Evolutionary conservation across 2,888 invertebrate genomes (phyloP).

Genomic region (Biston betularia): DNA sequence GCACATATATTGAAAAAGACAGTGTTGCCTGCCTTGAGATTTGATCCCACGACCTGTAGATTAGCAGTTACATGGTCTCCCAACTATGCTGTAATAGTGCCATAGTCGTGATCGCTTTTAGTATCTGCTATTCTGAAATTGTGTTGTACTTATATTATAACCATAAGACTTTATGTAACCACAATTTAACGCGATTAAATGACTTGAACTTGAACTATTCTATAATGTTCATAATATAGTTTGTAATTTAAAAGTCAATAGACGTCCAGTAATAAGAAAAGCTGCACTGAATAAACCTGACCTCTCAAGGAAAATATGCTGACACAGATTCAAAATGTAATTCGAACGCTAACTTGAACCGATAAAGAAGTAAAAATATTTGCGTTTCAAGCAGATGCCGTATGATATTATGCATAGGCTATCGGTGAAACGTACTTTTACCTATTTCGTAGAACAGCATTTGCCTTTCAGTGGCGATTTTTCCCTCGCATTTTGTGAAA

Average conservation of each 20-base stretch:
- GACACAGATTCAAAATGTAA: not conserved
- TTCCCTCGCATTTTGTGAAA: constrained; percentile 64
- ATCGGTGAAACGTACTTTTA: constrained; percentile 48
- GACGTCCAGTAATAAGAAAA: not conserved
- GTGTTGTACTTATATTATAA: too few species aligned
- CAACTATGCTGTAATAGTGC: too few species aligned
- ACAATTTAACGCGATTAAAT: too few species aligned
- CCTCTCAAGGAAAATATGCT: not conserved
- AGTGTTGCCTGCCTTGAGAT: too few species aligned
- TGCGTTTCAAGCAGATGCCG: constrained; percentile 23
- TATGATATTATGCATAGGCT: constrained; percentile 55
- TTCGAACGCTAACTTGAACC: constrained; percentile 3
- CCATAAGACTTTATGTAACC: too few species aligned
- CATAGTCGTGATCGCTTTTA: too few species aligned
- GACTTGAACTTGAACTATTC: too few species aligned
- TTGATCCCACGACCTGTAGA: too few species aligned
- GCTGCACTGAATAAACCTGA: not conserved
- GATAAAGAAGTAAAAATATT: constrained; percentile 30
- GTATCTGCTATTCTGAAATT: too few species aligned
- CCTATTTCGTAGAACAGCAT: constrained; percentile 60
- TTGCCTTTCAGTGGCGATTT: constrained; percentile 67
- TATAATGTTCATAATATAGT: not conserved
- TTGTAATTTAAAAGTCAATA: not conserved
- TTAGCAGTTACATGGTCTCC: too few species aligned
- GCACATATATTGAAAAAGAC: too few species aligned